phyloP scores from a whole-genome alignment of 2,888 invertebrate genomes.

The Leptopilina myrica region DNA sequence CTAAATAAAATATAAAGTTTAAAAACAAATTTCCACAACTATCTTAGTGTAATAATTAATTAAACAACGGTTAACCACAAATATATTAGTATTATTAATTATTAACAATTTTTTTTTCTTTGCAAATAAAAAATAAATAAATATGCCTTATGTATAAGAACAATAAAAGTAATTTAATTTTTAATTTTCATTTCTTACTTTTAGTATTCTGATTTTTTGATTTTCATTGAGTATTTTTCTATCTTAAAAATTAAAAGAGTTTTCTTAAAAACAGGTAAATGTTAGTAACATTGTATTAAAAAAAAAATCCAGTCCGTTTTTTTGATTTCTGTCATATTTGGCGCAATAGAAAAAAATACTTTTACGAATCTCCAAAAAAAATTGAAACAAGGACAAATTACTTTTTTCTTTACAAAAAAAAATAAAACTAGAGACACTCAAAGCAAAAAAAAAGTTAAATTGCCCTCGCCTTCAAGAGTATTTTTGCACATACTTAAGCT shows the following conservation, averaged over 20 bases:
- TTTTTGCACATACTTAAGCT: background rate
- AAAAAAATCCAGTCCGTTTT: constrained; percentile 3
- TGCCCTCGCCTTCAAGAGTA: background rate
- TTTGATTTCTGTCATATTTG: constrained; percentile 1
- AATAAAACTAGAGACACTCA: background rate
- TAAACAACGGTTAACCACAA: background rate
- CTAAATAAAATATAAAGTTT: too few relatives aligned
- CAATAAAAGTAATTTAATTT: constrained; percentile 4
- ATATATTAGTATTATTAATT: constrained; percentile 1
- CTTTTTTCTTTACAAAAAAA: background rate
- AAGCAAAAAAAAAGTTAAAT: background rate
- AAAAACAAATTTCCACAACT: too few relatives aligned
- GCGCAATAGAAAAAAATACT: constrained; percentile 12
- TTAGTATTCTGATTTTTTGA: constrained; percentile 19
- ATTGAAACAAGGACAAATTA: background rate
- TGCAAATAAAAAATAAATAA: background rate
- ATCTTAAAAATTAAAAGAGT: background rate
- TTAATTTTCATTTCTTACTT: background rate
- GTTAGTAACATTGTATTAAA: background rate
- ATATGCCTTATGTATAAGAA: constrained; percentile 9
- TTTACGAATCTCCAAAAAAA: background rate
- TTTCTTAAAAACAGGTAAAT: background rate
- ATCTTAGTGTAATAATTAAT: too few relatives aligned
- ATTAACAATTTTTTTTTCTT: background rate
- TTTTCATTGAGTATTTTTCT: constrained; percentile 22